Evolutionary conservation across 2,113 vertebrate genomes (phyloP).

Genomic region (Semicossyphus pulcher): DNA sequence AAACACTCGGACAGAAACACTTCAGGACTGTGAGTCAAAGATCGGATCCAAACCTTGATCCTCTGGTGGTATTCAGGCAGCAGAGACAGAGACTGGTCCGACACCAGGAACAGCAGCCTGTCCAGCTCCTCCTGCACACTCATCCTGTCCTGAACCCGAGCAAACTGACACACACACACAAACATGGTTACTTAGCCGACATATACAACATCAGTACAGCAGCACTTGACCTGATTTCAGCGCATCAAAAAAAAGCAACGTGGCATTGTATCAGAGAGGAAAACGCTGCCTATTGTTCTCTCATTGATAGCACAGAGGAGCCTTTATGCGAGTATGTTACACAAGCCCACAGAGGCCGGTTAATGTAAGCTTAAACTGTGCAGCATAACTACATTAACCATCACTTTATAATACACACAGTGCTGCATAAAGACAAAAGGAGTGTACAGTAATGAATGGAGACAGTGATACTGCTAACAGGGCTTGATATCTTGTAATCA

Average conservation of each 20-base stretch:
- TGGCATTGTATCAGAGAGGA: background rate
- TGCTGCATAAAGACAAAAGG: slow-evolving; percentile 21
- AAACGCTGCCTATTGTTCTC: slow-evolving; percentile 3
- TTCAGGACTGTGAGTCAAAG: background rate
- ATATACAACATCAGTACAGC: background rate
- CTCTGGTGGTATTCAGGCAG: slow-evolving; percentile 92
- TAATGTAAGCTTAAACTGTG: background rate
- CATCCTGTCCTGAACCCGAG: slow-evolving; percentile 84
- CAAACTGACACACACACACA: slow-evolving; percentile 78
- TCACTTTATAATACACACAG: slow-evolving; percentile 1
- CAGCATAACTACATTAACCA: background rate
- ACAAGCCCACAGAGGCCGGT: slow-evolving; percentile 22
- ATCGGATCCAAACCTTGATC: slow-evolving; percentile 83
- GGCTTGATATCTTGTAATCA: slow-evolving; percentile 32
- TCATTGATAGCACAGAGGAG: slow-evolving; percentile 5
- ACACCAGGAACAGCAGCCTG: slow-evolving; percentile 87
- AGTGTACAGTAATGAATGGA: slow-evolving; percentile 22
- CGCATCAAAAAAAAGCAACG: background rate
- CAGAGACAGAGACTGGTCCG: slow-evolving; percentile 89
- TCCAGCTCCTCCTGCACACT: slow-evolving; percentile 88
- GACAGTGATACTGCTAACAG: slow-evolving; percentile 22
- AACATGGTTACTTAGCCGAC: slow-evolving; percentile 20
- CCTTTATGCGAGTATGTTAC: background rate
- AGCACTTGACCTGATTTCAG: slow-evolving; percentile 46
- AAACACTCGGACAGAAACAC: background rate